Evolutionary conservation across 2,113 vertebrate species (phyloP).

Genomic region (Rhea americana): DNA sequence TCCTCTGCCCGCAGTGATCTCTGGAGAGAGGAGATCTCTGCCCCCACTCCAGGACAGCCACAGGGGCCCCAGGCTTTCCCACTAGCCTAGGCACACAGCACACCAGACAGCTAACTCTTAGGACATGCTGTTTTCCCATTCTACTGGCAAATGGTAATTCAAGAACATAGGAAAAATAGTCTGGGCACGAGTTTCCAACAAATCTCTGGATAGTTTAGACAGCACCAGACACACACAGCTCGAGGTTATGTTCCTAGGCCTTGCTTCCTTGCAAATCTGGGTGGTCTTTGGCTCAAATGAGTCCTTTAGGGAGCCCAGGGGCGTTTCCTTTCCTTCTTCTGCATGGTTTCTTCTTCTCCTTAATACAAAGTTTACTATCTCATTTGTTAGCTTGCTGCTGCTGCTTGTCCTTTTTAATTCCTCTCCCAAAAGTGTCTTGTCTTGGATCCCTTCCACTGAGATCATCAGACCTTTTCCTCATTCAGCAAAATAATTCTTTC

Average conservation of each 20-base stretch:
- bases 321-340: neutral
- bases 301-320: neutral
- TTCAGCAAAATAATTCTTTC: neutral
- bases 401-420: neutral
- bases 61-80: neutral
- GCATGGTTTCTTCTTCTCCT: neutral
- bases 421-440: neutral
- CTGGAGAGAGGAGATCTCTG: neutral
- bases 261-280: neutral
- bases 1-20: too few species aligned
- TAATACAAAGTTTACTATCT: neutral
- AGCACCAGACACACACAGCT: neutral
- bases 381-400: neutral
- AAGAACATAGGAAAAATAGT: neutral
- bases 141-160: neutral
- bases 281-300: neutral
- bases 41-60: too few species aligned
- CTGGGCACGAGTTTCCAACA: neutral
- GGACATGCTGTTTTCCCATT: neutral
- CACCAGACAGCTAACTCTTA: neutral
- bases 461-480: neutral
- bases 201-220: neutral
- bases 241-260: neutral
- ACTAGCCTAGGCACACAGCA: neutral
- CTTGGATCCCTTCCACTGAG: neutral